Evolutionary conservation across 37 sponge, comb jelly and placozoan species (phyloP), one percentile per base, ranked within the genome.

Genomic region (Halisarca cf. caerulea): DNA sequence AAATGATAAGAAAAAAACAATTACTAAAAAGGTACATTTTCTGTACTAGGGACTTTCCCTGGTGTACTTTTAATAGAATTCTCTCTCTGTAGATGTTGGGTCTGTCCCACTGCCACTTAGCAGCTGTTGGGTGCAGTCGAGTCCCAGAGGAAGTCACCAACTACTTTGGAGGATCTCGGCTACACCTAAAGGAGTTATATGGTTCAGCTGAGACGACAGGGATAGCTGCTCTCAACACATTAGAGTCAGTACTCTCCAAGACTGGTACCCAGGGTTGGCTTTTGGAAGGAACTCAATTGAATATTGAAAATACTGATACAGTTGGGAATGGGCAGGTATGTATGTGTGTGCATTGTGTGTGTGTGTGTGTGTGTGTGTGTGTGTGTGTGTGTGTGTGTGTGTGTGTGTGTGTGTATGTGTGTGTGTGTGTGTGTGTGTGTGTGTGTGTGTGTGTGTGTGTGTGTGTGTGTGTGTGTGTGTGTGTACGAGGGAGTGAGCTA

Each of bases 291-390:
- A 32, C 44, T 14, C 44, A 86, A 35, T 37, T 75, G 25, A 91
- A 77, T 60, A 91, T 96, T 32, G 78, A 84, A 43, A 70, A 89
- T 0, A 91, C 92, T 0, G 97, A 94, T 62, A 85, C 78, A 24
- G 47, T 86, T 78, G 94, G 94, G 60, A 92, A 90, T 35, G 97
- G 94, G 71, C 92, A 94, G 86, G 94, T 94, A 18, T 80, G 58
- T 61, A 9, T 82, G 42, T 24, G 3, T 8, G n/a, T 33, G 35
- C 39, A 23, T 37, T 25, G 53, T 38, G 33, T 78, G 23, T 42
- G n/a, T 7, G 5, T 73, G 6, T 73, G 36, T 62, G 30, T 30
- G 30, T 30, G 30, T 62, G n/a, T 23, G 15, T 62, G 64, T 28
- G 51, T 47, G 51, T 47, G 51, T 47, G 51, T 47, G 51, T 47